These are phyloP conservation scores for Macrobrachium nipponense DNA, from an alignment of 1,140 invertebrate genomes.

Conservation along the genomic window DNA sequence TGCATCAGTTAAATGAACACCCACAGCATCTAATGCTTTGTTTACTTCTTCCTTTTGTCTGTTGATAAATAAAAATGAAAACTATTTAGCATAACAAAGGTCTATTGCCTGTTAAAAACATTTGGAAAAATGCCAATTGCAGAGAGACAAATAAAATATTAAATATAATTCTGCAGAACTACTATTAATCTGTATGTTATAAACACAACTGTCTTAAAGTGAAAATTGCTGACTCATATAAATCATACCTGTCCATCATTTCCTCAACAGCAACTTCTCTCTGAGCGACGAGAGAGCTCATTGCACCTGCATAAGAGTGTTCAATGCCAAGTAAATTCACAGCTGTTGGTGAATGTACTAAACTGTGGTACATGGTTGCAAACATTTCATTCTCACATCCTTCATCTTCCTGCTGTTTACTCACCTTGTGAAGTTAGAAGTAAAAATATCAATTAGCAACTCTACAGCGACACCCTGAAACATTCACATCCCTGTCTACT, in stretches of 20 bases:
- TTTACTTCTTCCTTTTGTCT: constrained; percentile 85
- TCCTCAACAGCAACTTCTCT: constrained; percentile 36
- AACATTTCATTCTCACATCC: constrained; percentile 51
- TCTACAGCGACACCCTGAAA: neutral
- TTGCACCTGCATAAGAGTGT: constrained; percentile 39
- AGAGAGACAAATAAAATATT: too few relatives aligned
- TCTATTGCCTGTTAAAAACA: too few relatives aligned
- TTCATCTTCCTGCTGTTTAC: constrained; percentile 33
- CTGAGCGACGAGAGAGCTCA: constrained; percentile 46
- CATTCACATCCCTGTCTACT: neutral
- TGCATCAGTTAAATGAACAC: constrained; percentile 75
- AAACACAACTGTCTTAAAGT: neutral
- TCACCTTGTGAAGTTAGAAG: constrained; percentile 8
- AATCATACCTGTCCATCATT: constrained; percentile 45
- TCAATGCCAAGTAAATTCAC: constrained; percentile 38
- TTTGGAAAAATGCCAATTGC: too few relatives aligned
- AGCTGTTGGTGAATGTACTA: constrained; percentile 39
- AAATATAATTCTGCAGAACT: too few relatives aligned
- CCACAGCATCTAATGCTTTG: constrained; percentile 75
- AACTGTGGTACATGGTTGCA: constrained; percentile 44
- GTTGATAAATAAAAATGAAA: neutral
- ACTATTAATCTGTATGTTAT: neutral
- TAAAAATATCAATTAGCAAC: neutral
- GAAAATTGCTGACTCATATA: neutral
- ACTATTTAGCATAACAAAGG: too few relatives aligned